phyloP scores from a whole-genome alignment of 2,797 vertebrate species.

The Cuculus canorus region DNA sequence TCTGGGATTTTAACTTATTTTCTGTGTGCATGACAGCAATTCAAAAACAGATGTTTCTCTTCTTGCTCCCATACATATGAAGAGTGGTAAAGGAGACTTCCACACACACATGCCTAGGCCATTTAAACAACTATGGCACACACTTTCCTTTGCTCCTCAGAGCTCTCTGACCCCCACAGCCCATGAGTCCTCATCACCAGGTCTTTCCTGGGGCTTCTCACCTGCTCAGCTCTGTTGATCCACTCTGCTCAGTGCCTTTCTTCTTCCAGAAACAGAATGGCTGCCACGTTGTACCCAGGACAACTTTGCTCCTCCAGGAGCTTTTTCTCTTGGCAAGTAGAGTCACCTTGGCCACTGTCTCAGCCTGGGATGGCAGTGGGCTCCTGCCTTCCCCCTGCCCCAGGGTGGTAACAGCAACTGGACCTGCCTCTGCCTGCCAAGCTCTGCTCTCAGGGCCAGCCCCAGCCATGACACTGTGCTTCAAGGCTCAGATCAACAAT shows the following conservation, averaged over 20 bases:
- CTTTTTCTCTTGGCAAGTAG: too few species aligned
- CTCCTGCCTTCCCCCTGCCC: too few species aligned
- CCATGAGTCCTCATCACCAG: fast-evolving
- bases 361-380: neutral
- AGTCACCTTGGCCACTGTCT: fast-evolving
- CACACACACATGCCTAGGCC: fast-evolving
- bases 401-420: fast-evolving
- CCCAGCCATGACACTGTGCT: fast-evolving
- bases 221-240: neutral
- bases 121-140: neutral
- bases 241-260: neutral
- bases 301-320: neutral
- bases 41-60: neutral
- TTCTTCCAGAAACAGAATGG: neutral
- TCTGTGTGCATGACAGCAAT: neutral
- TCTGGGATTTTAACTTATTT: neutral
- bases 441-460: fast-evolving
- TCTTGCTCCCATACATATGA: neutral
- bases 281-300: neutral
- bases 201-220: neutral
- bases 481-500: neutral
- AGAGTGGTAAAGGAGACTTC: neutral
- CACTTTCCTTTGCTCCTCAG: neutral
- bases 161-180: neutral
- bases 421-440: neutral